Evolutionary conservation across 2,113 vertebrate species (phyloP).

Genomic region (Phrynosoma blainvillii): DNA sequence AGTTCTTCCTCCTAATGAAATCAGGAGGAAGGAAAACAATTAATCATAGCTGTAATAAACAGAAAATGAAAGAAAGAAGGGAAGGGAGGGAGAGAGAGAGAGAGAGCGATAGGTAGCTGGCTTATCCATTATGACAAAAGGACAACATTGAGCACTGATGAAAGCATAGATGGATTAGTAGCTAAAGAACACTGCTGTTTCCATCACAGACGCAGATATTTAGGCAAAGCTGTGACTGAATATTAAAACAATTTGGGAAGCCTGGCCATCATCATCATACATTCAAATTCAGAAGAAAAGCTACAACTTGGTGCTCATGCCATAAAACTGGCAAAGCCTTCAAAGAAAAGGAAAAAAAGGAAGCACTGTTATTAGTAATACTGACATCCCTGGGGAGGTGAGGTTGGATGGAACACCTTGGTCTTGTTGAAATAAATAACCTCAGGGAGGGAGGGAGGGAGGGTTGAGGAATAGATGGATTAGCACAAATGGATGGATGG

Average conservation of each 20-base stretch:
- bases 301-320: too few relatives aligned
- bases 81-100: too few relatives aligned
- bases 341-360: too few relatives aligned
- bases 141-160: accelerated
- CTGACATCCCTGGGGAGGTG: not conserved
- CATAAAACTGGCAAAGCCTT: not conserved
- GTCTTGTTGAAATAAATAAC: too few relatives aligned
- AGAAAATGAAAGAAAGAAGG: too few relatives aligned
- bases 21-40: not conserved
- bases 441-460: too few relatives aligned
- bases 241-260: not conserved
- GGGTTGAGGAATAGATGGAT: not conserved
- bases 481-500: not conserved
- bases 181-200: not conserved
- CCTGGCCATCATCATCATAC: too few relatives aligned
- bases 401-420: too few relatives aligned
- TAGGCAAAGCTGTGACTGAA: not conserved
- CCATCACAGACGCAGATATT: not conserved
- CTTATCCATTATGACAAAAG: not conserved
- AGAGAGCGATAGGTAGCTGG: not conserved
- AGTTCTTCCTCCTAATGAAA: too few relatives aligned
- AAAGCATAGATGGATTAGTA: accelerated
- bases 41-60: not conserved
- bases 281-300: too few relatives aligned
- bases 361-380: not conserved